Base-by-base conservation (phyloP, 2,797 vertebrate species). In the Balearica regulorum region DNA sequence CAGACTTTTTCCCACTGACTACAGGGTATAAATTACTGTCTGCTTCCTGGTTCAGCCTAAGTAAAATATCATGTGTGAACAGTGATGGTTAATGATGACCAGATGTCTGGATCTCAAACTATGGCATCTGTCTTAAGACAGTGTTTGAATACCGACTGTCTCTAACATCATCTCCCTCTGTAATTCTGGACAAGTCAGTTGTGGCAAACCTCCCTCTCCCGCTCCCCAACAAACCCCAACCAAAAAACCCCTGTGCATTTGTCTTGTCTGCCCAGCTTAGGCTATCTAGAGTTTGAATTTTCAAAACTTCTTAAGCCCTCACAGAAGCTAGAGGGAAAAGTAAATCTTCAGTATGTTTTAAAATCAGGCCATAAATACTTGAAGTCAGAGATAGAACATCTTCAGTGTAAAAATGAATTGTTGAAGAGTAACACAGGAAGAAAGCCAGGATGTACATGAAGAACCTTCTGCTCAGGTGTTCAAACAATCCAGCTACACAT, bases 21-120 rank as follows among this genome's bases (percentile, higher is more conserved):
- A 22, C n/a, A 83, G 49, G 51, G 49, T 55, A 88, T 91, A 90
- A 95, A 91, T 94, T 75, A 58, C 46, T 86, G 37, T 53, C 87
- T 88, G 69, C 39, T 62, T 94, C 49, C 72, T 70, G 57, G 33
- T 92, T 78, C 41, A 53, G 53, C 15, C 37, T 90, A 62, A 95
- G 94, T 91, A 48, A 93, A 96, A 91, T 86, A 93, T 78, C 79
- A 62, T 66, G 44, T 86, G 82, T 88, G 87, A 94, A 82, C 25
- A 86, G 66, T 0, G 0, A 79, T n/a, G n/a, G 26, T 73, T 94
- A 96, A 96, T 77, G 73, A 71, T 65, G 88, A 91, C 76, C 94
- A 96, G 89, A 95, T 96, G 95, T 86, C 80, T 94, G 73, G 21
- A 82, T 91, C 43, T 83, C 54, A 92, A 76, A 71, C 51, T 83